Percentiles rank a stretch among this genome's conserved stretches.
Evolutionary conservation across 2,113 vertebrate species (phyloP).

Genomic region (Tetrao urogallus): DNA sequence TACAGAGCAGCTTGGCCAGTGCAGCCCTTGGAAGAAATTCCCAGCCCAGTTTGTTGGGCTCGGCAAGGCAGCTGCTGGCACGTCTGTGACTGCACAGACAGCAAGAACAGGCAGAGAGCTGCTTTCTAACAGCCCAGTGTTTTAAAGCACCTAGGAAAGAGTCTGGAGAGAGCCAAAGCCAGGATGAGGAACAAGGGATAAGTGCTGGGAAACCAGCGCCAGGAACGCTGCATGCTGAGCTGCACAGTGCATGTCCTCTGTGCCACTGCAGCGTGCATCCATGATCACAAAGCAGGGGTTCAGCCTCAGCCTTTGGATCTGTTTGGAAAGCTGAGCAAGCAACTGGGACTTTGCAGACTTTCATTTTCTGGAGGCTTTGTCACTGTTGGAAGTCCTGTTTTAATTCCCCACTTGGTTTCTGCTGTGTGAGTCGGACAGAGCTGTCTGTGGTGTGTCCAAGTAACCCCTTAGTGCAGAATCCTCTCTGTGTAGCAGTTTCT

Average conservation of each 20-base stretch:
- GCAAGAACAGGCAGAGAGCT: not conserved
- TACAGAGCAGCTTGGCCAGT: constrained; percentile 3
- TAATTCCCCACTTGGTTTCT: not conserved
- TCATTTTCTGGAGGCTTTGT: not conserved
- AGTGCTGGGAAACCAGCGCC: not conserved
- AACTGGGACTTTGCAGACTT: not conserved
- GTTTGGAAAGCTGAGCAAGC: not conserved
- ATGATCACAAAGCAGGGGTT: not conserved
- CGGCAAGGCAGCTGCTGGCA: rapidly evolving
- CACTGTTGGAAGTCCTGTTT: not conserved
- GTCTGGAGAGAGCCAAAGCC: not conserved
- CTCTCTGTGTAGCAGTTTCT: not conserved
- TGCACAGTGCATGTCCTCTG: not conserved
- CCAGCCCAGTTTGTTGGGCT: not conserved
- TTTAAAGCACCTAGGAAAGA: not conserved
- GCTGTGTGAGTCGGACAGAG: not conserved
- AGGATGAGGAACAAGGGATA: not conserved
- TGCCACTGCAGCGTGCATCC: not conserved
- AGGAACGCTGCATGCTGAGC: not conserved
- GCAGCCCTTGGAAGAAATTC: not conserved
- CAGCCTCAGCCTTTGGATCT: not conserved
- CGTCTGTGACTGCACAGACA: not conserved
- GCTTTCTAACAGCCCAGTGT: not conserved
- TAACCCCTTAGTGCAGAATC: not conserved
- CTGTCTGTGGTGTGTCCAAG: not conserved